Conservation (phyloP, 2,888 invertebrate species). For the Campoplex capitator region DNA sequence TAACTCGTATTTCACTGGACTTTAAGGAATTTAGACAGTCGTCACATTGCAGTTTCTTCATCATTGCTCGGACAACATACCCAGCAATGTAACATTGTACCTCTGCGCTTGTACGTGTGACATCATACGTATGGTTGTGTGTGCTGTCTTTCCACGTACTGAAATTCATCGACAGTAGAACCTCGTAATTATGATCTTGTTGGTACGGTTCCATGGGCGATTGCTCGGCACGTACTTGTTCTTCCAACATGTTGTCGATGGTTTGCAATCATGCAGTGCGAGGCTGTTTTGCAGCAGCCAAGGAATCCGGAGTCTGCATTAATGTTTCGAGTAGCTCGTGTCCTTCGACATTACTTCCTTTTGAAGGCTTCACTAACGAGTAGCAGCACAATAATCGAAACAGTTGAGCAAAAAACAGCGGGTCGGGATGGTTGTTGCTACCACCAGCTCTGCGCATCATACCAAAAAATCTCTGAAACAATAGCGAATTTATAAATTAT, state of each 20-base stretch:
- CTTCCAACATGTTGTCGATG: conserved; percentile 9
- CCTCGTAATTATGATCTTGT: conserved; percentile 6
- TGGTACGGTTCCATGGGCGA: not conserved
- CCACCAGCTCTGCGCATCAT: conserved; percentile 28
- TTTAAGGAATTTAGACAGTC: conserved; percentile 1
- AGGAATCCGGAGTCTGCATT: conserved; percentile 14
- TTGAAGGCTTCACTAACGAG: not conserved
- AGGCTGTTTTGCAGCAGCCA: not conserved
- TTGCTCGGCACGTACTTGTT: not conserved
- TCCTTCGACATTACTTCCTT: conserved; percentile 4
- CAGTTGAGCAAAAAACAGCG: conserved; percentile 11
- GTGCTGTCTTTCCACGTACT: not conserved
- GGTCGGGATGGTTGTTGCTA: conserved; percentile 24
- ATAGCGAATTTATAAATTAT: not conserved
- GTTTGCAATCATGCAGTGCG: not conserved
- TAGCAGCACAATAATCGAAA: conserved; percentile 16
- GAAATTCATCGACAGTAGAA: not conserved
- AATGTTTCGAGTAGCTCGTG: not conserved
- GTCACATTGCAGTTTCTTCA: not conserved
- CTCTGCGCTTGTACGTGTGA: not conserved
- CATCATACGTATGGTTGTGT: conserved; percentile 20
- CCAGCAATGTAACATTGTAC: conserved; percentile 17
- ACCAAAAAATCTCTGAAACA: conserved; percentile 23
- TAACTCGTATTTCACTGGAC: not conserved
- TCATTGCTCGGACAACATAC: conserved; percentile 13